These are phyloP conservation scores for Acleris cristana DNA, from an alignment of 2,888 invertebrate genomes.

Conservation along the genomic window DNA sequence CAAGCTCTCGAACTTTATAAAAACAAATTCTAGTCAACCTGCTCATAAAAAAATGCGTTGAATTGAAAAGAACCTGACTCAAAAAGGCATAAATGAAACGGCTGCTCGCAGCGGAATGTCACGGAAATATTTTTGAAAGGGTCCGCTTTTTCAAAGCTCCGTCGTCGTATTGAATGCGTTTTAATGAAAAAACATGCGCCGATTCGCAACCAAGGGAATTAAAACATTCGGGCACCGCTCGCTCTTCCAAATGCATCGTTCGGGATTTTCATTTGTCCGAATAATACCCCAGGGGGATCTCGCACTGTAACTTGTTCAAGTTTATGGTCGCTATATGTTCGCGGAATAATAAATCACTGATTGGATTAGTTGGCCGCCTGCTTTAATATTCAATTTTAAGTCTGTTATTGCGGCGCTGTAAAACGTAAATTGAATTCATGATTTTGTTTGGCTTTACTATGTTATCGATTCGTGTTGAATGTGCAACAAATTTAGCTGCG, in stretches of 20 bases:
- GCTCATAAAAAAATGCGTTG: conserved; percentile 2
- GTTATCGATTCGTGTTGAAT: not conserved
- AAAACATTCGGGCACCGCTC: conserved; percentile 69
- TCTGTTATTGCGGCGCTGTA: conserved; percentile 21
- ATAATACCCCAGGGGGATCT: conserved; percentile 73
- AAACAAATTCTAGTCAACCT: too few species aligned
- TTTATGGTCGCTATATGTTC: conserved; percentile 60
- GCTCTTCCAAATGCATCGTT: conserved; percentile 69
- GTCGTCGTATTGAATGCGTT: conserved; percentile 83
- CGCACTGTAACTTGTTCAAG: conserved; percentile 58
- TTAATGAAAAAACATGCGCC: conserved; percentile 84
- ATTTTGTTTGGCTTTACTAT: conserved; percentile 6
- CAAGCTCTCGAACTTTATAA: too few species aligned
- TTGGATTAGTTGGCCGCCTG: conserved; percentile 51
- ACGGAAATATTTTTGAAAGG: conserved; percentile 80
- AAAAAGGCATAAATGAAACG: conserved; percentile 67
- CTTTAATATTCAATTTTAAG: conserved; percentile 34
- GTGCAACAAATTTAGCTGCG: too few species aligned
- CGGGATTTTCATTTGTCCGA: conserved; percentile 78
- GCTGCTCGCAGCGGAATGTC: conserved; percentile 70
- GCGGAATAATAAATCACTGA: conserved; percentile 46
- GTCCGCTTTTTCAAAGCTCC: conserved; percentile 78
- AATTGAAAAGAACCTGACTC: conserved; percentile 49
- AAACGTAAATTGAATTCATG: conserved; percentile 7
- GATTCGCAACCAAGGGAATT: conserved; percentile 83